Percentiles rank a stretch among this genome's conserved stretches.
Conservation (phyloP, 2,888 invertebrate species). For the Teinopalpus imperialis region DNA sequence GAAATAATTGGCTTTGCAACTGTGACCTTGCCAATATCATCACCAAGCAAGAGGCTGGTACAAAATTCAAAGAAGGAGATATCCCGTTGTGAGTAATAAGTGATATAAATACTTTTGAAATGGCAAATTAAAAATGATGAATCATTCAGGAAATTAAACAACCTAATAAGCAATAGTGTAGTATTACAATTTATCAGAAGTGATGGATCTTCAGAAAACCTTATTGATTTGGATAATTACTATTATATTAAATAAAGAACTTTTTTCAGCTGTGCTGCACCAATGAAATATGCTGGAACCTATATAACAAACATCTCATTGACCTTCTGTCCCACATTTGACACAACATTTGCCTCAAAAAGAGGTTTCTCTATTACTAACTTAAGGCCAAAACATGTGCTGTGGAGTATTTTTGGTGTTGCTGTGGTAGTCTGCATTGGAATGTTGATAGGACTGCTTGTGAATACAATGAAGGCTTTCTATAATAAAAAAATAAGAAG, state of each 20-base stretch:
- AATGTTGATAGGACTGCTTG: slow-evolving; percentile 61
- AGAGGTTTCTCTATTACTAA: slow-evolving; percentile 52
- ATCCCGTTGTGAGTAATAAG: slow-evolving; percentile 63
- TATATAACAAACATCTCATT: slow-evolving; percentile 66
- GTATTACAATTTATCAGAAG: too few relatives aligned
- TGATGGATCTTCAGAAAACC: too few relatives aligned
- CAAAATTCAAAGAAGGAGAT: slow-evolving; percentile 61
- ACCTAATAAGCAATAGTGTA: too few relatives aligned
- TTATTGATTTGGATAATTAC: too few relatives aligned
- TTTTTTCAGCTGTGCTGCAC: slow-evolving; percentile 73
- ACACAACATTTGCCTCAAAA: slow-evolving; percentile 51
- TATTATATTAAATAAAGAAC: too few relatives aligned
- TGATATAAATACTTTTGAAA: neutral
- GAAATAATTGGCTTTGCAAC: slow-evolving; percentile 86
- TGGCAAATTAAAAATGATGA: neutral
- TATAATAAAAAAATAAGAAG: slow-evolving; percentile 58
- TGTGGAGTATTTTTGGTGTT: slow-evolving; percentile 72
- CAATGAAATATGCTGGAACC: slow-evolving; percentile 64
- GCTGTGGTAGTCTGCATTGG: slow-evolving; percentile 59
- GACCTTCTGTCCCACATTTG: slow-evolving; percentile 65
- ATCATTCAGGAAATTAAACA: neutral
- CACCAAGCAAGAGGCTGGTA: slow-evolving; percentile 59
- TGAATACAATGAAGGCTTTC: slow-evolving; percentile 57
- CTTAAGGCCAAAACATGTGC: slow-evolving; percentile 64
- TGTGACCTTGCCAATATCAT: slow-evolving; percentile 77